These are phyloP conservation scores for Agapetus fuscipes DNA, from an alignment of 2,888 invertebrate species.

Conservation along the genomic window DNA sequence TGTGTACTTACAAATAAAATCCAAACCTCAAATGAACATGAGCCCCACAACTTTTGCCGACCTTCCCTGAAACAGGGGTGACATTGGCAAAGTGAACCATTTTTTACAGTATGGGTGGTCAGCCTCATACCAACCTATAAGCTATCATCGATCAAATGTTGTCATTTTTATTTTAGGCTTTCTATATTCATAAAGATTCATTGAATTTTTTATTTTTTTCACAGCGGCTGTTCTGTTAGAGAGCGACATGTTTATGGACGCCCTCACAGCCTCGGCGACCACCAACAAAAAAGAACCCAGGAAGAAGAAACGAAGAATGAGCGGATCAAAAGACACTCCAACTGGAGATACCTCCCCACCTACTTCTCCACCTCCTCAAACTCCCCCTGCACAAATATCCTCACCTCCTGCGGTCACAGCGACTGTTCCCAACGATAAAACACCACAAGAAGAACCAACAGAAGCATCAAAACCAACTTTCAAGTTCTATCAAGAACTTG, in stretches of 20 bases:
- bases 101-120: too few species aligned
- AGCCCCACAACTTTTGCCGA: too few species aligned
- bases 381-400: constrained; percentile 40
- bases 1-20: too few species aligned
- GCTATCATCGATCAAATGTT: too few species aligned
- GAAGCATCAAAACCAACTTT: constrained; percentile 42
- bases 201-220: constrained; percentile 25
- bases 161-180: too few species aligned
- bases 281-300: constrained; percentile 66
- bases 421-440: constrained; percentile 17
- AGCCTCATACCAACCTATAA: too few species aligned
- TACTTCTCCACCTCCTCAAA: constrained; percentile 49
- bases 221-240: constrained; percentile 71
- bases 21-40: too few species aligned
- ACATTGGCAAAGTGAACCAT: too few species aligned
- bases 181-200: too few species aligned
- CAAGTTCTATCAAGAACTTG: constrained; percentile 86
- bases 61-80: too few species aligned
- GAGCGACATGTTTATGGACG: constrained; percentile 91
- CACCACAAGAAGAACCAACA: constrained; percentile 24
- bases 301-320: constrained; percentile 68
- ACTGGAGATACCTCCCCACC: constrained; percentile 45
- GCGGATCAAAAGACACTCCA: constrained; percentile 57
- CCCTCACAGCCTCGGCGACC: constrained; percentile 68
- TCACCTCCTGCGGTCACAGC: constrained; percentile 41